These are phyloP conservation scores for Dreissena rostriformis DNA, from an alignment of 1,140 invertebrate species.

Conservation along the genomic window DNA sequence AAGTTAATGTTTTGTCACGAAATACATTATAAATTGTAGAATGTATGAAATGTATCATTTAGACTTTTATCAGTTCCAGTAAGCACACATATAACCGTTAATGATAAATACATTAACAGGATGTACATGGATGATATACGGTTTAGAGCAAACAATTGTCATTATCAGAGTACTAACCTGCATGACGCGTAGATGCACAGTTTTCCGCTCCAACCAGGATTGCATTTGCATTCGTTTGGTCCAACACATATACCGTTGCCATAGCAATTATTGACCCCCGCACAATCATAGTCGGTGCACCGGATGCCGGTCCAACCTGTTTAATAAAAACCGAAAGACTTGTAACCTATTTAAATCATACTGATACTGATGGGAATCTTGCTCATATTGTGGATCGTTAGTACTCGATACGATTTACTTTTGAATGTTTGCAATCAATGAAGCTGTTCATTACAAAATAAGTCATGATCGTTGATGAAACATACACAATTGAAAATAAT, in stretches of 20 bases:
- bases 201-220: conserved; percentile 36
- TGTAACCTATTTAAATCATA: too few species aligned
- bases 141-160: neutral
- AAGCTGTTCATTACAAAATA: too few species aligned
- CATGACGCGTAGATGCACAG: conserved; percentile 43
- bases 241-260: conserved; percentile 54
- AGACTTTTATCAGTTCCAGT: neutral
- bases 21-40: too few species aligned
- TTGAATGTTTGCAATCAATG: too few species aligned
- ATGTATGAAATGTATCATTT: too few species aligned
- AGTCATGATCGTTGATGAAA: too few species aligned
- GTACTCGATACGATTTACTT: too few species aligned
- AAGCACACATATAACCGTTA: conserved; percentile 33
- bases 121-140: neutral
- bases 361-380: too few species aligned
- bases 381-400: too few species aligned
- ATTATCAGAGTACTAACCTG: conserved; percentile 19
- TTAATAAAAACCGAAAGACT: neutral
- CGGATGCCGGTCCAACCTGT: conserved; percentile 43
- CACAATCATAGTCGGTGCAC: conserved; percentile 52
- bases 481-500: too few species aligned
- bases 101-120: conserved; percentile 49
- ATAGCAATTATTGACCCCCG: conserved; percentile 46
- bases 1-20: too few species aligned
- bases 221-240: conserved; percentile 53